Base-by-base conservation (phyloP, 2,888 invertebrate species). In the Julus scanicus region DNA sequence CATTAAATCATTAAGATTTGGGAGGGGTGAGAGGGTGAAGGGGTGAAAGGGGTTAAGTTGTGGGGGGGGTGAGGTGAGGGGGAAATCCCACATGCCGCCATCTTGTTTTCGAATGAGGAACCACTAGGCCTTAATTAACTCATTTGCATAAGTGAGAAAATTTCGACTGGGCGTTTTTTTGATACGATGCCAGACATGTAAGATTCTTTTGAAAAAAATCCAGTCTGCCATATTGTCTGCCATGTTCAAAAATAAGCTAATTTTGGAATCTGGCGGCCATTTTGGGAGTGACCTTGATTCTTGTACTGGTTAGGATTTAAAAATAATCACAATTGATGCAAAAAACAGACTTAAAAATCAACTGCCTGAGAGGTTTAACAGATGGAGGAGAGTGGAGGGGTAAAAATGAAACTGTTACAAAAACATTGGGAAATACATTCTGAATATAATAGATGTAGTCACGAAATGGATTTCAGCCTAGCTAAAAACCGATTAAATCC, bases 1-100 rank as follows among this genome's bases (percentile, higher is more conserved):
- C 71, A 71, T 71, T 71, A 71, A 71, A 71, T 71, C 71, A 71
- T 71, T 29, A 71, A 71, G 71, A 71, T 71, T 71, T 71, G 71
- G 29, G 71, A 5, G 1, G 29, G 29, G 20, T 71, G 29, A 53
- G 53, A 44, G 44, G 44, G 44, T 44, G 44, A 44, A 3, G 6
- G 44, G 71, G 71, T 6, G n/a, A n/a, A 71, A 29, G 8, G n/a
- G n/a, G 63, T 15, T 17, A 5, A 17, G 63, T 63, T 17, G 17
- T 63, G n/a, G n/a, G 63, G 63, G n/a, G n/a, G n/a, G n/a, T n/a
- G n/a, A n/a, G n/a, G n/a, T n/a, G n/a, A n/a, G 13, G n/a, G 71
- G 29, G 20, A n/a, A 71, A n/a, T n/a, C 71, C 71, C 71, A 71
- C 9, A 44, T n/a, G 44, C 71, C 6, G 71, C 71, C 71, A 71